phyloP scores from a whole-genome alignment of 2,113 vertebrate genomes.

The Carettochelys insculpta region DNA sequence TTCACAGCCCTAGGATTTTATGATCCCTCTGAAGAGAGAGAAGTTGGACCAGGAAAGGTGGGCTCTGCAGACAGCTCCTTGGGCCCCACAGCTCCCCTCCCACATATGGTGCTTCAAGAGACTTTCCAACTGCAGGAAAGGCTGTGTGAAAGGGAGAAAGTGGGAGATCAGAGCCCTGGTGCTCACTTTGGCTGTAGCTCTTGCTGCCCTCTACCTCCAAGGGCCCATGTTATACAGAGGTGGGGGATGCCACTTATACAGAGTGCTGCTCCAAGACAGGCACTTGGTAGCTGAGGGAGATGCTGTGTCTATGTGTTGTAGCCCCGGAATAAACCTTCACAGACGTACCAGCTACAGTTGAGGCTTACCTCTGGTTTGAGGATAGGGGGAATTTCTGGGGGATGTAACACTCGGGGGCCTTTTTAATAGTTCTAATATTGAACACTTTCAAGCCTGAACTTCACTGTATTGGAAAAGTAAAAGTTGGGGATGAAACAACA shows the following conservation, averaged over 20 bases:
- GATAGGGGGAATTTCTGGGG: neutral
- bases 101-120: neutral
- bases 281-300: neutral
- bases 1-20: too few relatives aligned
- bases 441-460: neutral
- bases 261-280: neutral
- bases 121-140: accelerated
- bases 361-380: neutral
- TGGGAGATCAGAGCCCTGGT: neutral
- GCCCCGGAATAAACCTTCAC: neutral
- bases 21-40: neutral
- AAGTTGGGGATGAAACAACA: neutral
- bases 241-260: neutral
- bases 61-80: neutral
- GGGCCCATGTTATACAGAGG: neutral
- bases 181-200: neutral
- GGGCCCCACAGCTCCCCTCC: neutral
- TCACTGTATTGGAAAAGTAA: neutral
- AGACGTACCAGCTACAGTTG: neutral
- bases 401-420: neutral
- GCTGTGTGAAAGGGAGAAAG: neutral
- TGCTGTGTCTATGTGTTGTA: neutral
- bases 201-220: neutral
- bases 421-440: neutral
- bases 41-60: neutral